Conservation (phyloP, 2,797 vertebrate species). For the Megaceryle alcyon region DNA sequence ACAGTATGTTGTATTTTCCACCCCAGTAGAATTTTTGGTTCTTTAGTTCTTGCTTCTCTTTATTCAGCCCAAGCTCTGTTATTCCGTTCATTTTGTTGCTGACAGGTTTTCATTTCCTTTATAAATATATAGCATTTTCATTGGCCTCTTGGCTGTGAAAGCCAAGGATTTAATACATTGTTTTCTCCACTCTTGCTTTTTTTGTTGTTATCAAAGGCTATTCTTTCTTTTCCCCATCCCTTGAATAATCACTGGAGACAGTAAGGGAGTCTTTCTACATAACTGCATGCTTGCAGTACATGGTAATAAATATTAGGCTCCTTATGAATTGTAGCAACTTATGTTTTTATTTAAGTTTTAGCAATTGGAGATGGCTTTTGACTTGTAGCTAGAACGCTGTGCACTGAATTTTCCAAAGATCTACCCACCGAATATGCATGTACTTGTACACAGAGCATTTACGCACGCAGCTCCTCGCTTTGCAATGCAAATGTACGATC, state of each 20-base stretch:
- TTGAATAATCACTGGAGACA: slow-evolving; percentile 57
- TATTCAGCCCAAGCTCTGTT: slow-evolving; percentile 59
- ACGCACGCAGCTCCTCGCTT: neutral
- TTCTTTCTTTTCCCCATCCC: slow-evolving; percentile 9
- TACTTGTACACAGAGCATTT: slow-evolving; percentile 8
- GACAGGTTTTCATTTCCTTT: slow-evolving; percentile 74
- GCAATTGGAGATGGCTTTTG: slow-evolving; percentile 56
- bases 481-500: slow-evolving; percentile 34
- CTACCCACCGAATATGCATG: neutral
- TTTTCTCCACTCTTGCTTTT: slow-evolving; percentile 51
- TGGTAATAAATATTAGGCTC: slow-evolving; percentile 61
- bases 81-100: slow-evolving; percentile 61
- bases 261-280: slow-evolving; percentile 18
- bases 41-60: slow-evolving; percentile 40
- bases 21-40: neutral
- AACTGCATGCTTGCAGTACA: slow-evolving; percentile 22
- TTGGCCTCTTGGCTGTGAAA: slow-evolving; percentile 68
- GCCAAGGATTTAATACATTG: slow-evolving; percentile 66
- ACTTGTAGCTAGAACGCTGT: slow-evolving; percentile 15
- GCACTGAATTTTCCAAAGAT: slow-evolving; percentile 9
- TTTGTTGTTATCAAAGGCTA: slow-evolving; percentile 50
- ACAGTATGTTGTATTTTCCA: neutral
- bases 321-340: slow-evolving; percentile 57
- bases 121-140: slow-evolving; percentile 72
- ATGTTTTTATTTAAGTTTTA: slow-evolving; percentile 56